phyloP scores from a whole-genome alignment of 2,888 invertebrate genomes.

The Bombylius discolor region DNA sequence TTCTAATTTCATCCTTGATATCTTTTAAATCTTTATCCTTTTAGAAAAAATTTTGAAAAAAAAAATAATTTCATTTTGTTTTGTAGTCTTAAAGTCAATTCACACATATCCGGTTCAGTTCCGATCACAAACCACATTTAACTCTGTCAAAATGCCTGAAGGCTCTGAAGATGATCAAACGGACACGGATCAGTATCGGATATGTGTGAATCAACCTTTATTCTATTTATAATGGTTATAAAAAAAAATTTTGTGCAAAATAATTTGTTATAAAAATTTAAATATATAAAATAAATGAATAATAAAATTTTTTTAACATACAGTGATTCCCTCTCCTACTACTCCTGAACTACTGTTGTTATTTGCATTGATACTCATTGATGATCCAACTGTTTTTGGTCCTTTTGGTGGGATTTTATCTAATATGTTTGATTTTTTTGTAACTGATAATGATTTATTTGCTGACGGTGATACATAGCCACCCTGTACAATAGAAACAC shows the following conservation, averaged over 20 bases:
- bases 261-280: too few species aligned
- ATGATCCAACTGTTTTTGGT: conserved; percentile 23
- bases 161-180: too few species aligned
- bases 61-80: too few species aligned
- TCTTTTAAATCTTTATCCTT: conserved; percentile 56
- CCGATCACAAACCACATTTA: too few species aligned
- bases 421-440: conserved; percentile 69
- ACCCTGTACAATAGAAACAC: conserved; percentile 52
- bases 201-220: too few species aligned
- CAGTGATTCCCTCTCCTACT: conserved; percentile 6
- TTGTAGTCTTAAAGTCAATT: too few species aligned
- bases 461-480: conserved; percentile 45
- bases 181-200: too few species aligned
- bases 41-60: too few species aligned
- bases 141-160: too few species aligned
- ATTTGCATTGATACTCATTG: conserved; percentile 22
- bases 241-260: too few species aligned
- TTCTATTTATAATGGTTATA: too few species aligned
- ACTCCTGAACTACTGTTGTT: conserved; percentile 17
- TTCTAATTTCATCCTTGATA: conserved; percentile 77
- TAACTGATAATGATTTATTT: conserved; percentile 50
- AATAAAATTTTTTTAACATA: conserved; percentile 2
- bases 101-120: too few species aligned
- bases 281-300: not conserved
- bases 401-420: conserved; percentile 48